Evolutionary conservation across 2,888 invertebrate species (phyloP), one percentile per base, ranked within the genome.

Genomic region (Camponotus fellah): DNA sequence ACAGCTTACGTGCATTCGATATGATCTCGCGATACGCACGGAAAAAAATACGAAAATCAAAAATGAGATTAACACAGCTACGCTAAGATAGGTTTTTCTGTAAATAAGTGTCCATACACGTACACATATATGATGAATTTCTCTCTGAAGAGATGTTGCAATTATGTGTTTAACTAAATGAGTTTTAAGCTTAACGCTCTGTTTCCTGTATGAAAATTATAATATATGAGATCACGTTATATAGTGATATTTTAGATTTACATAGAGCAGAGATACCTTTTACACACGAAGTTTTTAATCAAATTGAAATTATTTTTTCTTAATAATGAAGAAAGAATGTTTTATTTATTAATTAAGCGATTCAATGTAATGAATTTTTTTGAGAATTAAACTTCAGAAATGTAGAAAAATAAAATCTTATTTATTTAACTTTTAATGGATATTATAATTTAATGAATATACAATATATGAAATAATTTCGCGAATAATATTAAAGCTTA

Each of bases 1-100:
- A 66, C 10, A 66, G 26, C 26, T 56, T 65, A 65, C 53, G 53
- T 65, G 49, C 34, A 6, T 53, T 12, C 37, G 66, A 76, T 76
- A 26, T 76, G 40, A 76, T 66, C n/a, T 56, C n/a, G n/a, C 26
- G 40, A 76, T 66, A 76, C 5, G n/a, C 8, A 40, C 37, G 17
- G 1, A 14, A 37, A 53, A 53, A 64, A 66, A 56, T 14, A 0
- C 26, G 12, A 4, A 65, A 76, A 76, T 76, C 66, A 26, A 56
- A 66, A 76, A 76, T 76, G 53, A 56, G 8, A 65, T 21, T 40
- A 56, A 66, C 9, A 12, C 12, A 40, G 3, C 66, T 53, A 66
- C n/a, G 40, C 53, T 76, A 56, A 76, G 26, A 65, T 17, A 5
- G 26, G 26, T 26, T 26, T 32, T 40, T 53, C 12, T 14, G 26